Evolutionary conservation across 2,113 vertebrate genomes (phyloP).

Genomic region (Tautogolabrus adspersus): DNA sequence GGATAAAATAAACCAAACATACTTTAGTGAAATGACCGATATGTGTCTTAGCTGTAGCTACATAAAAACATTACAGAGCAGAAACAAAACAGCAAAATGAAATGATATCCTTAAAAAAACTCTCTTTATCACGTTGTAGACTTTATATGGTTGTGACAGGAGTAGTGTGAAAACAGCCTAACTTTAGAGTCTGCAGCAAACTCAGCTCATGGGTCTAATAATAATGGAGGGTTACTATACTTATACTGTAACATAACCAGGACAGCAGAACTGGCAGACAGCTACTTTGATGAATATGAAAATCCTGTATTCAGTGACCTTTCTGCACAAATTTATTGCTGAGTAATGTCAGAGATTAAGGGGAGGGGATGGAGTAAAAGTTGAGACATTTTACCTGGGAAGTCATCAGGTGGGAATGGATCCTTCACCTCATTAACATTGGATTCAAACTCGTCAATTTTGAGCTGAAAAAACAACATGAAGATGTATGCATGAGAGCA

Average conservation of each 20-base stretch:
- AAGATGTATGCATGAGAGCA: not conserved
- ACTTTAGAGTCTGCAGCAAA: constrained; percentile 61
- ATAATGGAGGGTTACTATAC: constrained; percentile 61
- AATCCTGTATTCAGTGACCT: constrained; percentile 14
- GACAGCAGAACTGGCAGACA: constrained; percentile 35
- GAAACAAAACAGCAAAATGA: not conserved
- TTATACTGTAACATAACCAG: constrained; percentile 59
- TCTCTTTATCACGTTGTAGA: not conserved
- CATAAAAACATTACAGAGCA: not conserved
- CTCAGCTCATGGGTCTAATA: constrained; percentile 48
- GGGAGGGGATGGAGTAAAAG: not conserved
- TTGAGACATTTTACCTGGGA: constrained; percentile 87
- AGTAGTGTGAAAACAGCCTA: constrained; percentile 54
- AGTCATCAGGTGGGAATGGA: constrained; percentile 96
- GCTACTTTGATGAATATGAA: constrained; percentile 35
- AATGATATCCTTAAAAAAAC: not conserved
- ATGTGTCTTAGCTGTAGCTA: not conserved
- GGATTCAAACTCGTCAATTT: constrained; percentile 98
- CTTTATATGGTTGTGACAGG: constrained; percentile 61
- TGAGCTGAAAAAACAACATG: constrained; percentile 84
- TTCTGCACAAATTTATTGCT: not conserved
- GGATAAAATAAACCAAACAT: not conserved
- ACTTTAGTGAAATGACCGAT: not conserved
- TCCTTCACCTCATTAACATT: constrained; percentile 99
- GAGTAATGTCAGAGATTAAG: not conserved